Conservation (phyloP, 2,113 vertebrate species). For the Chitala chitala region DNA sequence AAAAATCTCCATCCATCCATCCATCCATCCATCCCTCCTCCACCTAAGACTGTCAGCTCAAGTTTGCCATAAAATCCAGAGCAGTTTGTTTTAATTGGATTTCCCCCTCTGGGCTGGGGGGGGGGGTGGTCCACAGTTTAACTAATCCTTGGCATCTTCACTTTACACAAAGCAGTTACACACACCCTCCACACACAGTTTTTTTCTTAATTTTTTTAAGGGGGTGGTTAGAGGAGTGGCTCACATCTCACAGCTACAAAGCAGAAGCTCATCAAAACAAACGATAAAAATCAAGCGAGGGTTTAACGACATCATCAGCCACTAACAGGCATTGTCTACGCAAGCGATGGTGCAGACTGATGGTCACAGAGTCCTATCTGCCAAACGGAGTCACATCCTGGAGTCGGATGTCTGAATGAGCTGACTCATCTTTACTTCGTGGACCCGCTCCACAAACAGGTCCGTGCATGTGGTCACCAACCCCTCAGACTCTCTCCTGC, state of each 20-base stretch:
- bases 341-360: constrained; percentile 51
- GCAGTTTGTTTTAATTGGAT: constrained; percentile 24
- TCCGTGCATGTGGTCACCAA: no score
- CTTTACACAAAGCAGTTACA: constrained; percentile 22
- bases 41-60: constrained; percentile 14
- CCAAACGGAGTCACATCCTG: no score
- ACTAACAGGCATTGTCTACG: constrained; percentile 49
- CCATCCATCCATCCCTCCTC: constrained; percentile 2
- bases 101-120: constrained; percentile 6
- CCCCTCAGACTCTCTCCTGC: no score
- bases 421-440: no score
- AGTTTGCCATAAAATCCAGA: constrained; percentile 23
- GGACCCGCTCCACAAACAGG: no score
- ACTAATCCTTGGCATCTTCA: constrained; percentile 31
- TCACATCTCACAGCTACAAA: constrained; percentile 37
- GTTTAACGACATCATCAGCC: constrained; percentile 65
- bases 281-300: constrained; percentile 62
- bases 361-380: constrained; percentile 15
- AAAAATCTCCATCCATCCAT: constrained; percentile 13
- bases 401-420: no score
- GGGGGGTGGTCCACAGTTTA: constrained; percentile 6
- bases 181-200: constrained; percentile 6
- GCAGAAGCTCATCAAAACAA: constrained; percentile 43
- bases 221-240: background rate
- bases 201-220: constrained; percentile 6